Conservation (phyloP, 2,888 invertebrate species). For the Epirrhoe tristata region DNA sequence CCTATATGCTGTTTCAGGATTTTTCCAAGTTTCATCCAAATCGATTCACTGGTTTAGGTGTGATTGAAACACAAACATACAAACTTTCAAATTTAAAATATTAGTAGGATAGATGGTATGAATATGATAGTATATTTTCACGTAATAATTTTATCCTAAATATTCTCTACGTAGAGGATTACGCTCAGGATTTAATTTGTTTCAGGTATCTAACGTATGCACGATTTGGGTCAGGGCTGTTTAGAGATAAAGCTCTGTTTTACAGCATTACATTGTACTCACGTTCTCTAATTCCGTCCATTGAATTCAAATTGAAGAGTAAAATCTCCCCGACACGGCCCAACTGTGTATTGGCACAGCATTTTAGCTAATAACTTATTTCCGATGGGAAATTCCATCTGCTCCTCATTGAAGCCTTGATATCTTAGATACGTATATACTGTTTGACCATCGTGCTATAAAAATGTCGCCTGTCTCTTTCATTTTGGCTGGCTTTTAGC, state of each 20-base stretch:
- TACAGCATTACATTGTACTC: slow-evolving; percentile 54
- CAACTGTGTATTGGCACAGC: slow-evolving; percentile 68
- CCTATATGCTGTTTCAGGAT: too few relatives aligned
- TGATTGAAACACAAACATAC: too few relatives aligned
- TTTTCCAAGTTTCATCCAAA: too few relatives aligned
- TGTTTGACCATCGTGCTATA: slow-evolving; percentile 46
- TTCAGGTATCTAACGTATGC: neutral
- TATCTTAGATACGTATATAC: too few relatives aligned
- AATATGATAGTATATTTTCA: too few relatives aligned
- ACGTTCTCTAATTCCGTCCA: slow-evolving; percentile 76
- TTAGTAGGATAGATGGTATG: too few relatives aligned
- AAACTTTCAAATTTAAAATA: too few relatives aligned
- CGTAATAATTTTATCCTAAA: too few relatives aligned
- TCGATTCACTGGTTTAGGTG: too few relatives aligned
- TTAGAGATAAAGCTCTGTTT: slow-evolving; percentile 19
- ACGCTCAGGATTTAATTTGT: neutral
- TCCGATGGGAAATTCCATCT: slow-evolving; percentile 78
- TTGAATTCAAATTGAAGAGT: slow-evolving; percentile 83
- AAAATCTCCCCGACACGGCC: slow-evolving; percentile 66
- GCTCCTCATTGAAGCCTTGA: slow-evolving; percentile 50
- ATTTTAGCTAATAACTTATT: slow-evolving; percentile 82
- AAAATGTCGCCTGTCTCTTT: slow-evolving; percentile 35
- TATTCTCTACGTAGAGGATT: neutral
- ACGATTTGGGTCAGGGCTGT: slow-evolving; percentile 3
- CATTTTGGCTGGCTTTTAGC: slow-evolving; percentile 31